phyloP scores from a whole-genome alignment of 2,113 vertebrate genomes.

The Pantherophis guttatus region DNA sequence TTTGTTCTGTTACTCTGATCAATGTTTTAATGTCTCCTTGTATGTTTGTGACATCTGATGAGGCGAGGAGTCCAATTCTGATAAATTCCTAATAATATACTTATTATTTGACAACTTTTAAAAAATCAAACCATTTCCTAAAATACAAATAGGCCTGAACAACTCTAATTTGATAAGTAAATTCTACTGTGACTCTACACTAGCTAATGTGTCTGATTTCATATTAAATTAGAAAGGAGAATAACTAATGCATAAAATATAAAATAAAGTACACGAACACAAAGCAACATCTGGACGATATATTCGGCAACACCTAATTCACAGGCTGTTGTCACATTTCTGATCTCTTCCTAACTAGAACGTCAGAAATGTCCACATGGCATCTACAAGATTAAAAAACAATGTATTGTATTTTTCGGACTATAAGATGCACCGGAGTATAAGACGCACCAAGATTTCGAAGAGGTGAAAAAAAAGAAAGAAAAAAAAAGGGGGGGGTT shows the following conservation, averaged over 20 bases:
- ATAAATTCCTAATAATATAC: too few species aligned
- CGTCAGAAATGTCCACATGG: neutral
- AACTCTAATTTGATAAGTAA: neutral
- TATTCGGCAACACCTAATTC: neutral
- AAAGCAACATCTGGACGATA: neutral
- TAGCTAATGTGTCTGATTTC: neutral
- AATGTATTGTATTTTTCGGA: too few species aligned
- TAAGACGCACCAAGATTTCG: too few species aligned
- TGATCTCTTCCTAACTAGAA: neutral
- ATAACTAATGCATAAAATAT: neutral
- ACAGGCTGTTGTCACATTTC: neutral
- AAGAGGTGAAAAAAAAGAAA: too few species aligned
- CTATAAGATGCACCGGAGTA: too few species aligned
- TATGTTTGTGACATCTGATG: too few species aligned
- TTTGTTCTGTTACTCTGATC: neutral
- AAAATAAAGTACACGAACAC: neutral
- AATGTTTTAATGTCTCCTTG: neutral
- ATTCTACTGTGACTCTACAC: neutral
- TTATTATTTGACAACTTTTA: neutral
- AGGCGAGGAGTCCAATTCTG: too few species aligned
- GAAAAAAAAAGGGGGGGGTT: too few species aligned
- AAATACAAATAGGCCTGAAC: neutral
- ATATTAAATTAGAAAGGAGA: too few species aligned
- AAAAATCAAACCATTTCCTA: neutral
- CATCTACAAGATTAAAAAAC: neutral